phyloP scores from a whole-genome alignment of 2,888 invertebrate species.

The Dascillus cervinus region DNA sequence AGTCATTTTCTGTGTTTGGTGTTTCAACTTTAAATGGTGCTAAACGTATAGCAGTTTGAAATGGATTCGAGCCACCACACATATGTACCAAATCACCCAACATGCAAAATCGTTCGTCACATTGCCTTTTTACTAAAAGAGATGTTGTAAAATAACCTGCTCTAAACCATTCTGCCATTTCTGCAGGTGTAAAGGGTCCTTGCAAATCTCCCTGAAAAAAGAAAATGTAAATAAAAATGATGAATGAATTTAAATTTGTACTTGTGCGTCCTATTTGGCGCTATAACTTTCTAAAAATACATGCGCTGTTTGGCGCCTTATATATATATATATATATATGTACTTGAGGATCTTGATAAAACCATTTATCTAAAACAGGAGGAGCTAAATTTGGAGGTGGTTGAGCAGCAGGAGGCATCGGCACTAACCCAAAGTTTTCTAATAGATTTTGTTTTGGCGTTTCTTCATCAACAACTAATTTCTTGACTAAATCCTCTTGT shows the following conservation, averaged over 20 bases:
- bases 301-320: no score
- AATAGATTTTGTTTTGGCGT: slow-evolving; percentile 27
- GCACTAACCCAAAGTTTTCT: slow-evolving; percentile 31
- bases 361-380: slow-evolving; percentile 64
- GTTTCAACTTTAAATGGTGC: slow-evolving; percentile 43
- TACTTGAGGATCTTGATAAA: slow-evolving; percentile 82
- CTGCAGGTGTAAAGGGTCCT: slow-evolving; percentile 81
- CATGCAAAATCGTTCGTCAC: slow-evolving; percentile 71
- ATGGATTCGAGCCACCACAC: slow-evolving; percentile 64
- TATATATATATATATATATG: no score
- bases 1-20: slow-evolving; percentile 11
- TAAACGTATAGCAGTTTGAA: slow-evolving; percentile 45
- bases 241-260: no score
- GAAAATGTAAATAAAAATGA: slow-evolving; percentile 31
- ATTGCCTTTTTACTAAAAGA: slow-evolving; percentile 74
- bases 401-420: slow-evolving; percentile 32
- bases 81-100: slow-evolving; percentile 72
- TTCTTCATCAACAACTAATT: slow-evolving; percentile 67
- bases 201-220: slow-evolving; percentile 57
- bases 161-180: slow-evolving; percentile 96
- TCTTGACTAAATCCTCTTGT: slow-evolving; percentile 66
- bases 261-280: no score
- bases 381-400: slow-evolving; percentile 39
- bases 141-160: slow-evolving; percentile 81
- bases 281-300: no score